These are phyloP conservation scores for Cryptocheilus praepositus DNA, from an alignment of 2,888 invertebrate genomes.

Conservation along the genomic window DNA sequence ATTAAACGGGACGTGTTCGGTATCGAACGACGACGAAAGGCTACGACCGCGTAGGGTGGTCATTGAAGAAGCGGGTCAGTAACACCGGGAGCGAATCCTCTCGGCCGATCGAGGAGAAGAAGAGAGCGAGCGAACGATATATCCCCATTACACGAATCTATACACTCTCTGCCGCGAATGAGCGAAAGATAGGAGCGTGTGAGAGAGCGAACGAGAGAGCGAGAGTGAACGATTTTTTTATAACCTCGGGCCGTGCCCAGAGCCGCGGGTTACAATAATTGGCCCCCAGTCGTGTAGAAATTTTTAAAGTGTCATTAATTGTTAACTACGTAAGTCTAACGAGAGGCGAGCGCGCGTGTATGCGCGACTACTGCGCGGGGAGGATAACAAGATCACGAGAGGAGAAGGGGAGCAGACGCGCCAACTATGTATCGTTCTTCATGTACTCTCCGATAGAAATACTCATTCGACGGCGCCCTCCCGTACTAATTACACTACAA, in stretches of 20 bases:
- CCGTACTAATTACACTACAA: slow-evolving; percentile 58
- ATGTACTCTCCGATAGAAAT: slow-evolving; percentile 53
- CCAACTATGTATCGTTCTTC: slow-evolving; percentile 37
- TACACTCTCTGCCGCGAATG: slow-evolving; percentile 4
- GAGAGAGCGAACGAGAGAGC: no score
- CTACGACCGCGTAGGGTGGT: slow-evolving; percentile 53
- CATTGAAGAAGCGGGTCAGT: slow-evolving; percentile 40
- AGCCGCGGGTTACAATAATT: slow-evolving; percentile 55
- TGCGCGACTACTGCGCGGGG: slow-evolving; percentile 41
- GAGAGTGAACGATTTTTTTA: not conserved
- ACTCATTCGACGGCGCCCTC: slow-evolving; percentile 61
- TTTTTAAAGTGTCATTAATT: slow-evolving; percentile 71
- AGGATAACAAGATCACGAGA: slow-evolving; percentile 36
- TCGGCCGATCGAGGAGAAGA: no score
- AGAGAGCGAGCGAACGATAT: no score
- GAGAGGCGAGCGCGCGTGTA: slow-evolving; percentile 40
- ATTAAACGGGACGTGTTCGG: slow-evolving; percentile 41
- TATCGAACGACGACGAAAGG: slow-evolving; percentile 33
- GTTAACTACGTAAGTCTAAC: slow-evolving; percentile 68
- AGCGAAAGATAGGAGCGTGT: no score
- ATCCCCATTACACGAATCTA: not conserved
- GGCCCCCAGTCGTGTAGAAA: slow-evolving; percentile 69
- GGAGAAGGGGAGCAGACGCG: slow-evolving; percentile 30
- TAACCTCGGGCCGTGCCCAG: slow-evolving; percentile 64
- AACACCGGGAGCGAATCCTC: not conserved